These are phyloP conservation scores for Plestiodon gilberti DNA, from an alignment of 2,113 vertebrate genomes.

Conservation along the genomic window DNA sequence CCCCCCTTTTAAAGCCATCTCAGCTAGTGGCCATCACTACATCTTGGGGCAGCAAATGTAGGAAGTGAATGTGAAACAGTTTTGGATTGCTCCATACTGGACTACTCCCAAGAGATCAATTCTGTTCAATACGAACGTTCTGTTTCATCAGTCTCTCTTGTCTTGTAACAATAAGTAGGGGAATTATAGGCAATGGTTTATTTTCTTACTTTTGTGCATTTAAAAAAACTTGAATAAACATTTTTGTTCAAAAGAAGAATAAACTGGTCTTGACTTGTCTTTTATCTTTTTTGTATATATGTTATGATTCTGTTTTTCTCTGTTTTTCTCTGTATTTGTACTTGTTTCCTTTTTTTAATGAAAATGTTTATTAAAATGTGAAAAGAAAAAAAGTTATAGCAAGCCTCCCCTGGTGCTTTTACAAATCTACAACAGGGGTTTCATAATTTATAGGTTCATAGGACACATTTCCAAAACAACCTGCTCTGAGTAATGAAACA, in stretches of 20 bases:
- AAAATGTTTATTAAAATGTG: neutral
- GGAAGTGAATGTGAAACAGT: too few relatives aligned
- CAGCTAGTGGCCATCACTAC: too few relatives aligned
- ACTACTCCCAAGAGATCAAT: neutral
- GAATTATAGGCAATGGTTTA: neutral
- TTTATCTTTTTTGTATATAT: neutral
- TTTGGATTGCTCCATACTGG: neutral
- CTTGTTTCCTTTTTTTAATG: neutral
- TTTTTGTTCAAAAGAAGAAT: neutral
- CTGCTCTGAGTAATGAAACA: constrained; percentile 54
- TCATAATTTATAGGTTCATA: constrained; percentile 57
- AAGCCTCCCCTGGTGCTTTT: constrained; percentile 37
- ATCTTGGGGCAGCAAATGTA: too few relatives aligned
- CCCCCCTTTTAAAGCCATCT: too few relatives aligned
- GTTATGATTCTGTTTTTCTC: neutral
- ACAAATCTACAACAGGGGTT: constrained; percentile 51
- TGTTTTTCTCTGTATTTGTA: too few relatives aligned
- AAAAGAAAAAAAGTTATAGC: constrained; percentile 22
- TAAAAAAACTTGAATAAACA: neutral
- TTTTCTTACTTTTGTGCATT: neutral
- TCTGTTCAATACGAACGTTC: neutral
- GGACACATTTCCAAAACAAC: constrained; percentile 61
- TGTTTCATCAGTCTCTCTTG: neutral
- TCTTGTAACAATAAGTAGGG: neutral
- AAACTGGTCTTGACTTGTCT: neutral